These are phyloP conservation scores for Cataglyphis altisquamis DNA, from an alignment of 2,888 invertebrate species.

Conservation along the genomic window DNA sequence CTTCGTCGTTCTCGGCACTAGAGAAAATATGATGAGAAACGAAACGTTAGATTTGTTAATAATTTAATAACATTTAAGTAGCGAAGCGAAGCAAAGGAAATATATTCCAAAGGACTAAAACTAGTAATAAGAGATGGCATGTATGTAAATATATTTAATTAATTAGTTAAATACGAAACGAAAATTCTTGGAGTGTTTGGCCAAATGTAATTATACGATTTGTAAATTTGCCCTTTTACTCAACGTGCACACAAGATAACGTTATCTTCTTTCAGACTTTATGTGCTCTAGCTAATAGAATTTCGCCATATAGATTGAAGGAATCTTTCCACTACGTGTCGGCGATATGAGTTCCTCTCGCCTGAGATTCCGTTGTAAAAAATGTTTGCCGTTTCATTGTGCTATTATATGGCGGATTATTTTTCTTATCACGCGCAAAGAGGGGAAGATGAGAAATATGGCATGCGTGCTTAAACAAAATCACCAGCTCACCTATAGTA, in stretches of 20 bases:
- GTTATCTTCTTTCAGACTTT: slow-evolving; percentile 45
- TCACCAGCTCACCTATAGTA: slow-evolving; percentile 28
- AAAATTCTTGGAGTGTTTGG: slow-evolving; percentile 5
- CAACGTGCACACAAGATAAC: neutral
- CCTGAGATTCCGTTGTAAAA: slow-evolving; percentile 53
- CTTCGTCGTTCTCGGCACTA: neutral
- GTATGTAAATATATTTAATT: slow-evolving; percentile 35
- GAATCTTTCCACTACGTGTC: slow-evolving; percentile 59
- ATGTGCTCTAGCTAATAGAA: slow-evolving; percentile 62
- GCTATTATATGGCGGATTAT: slow-evolving; percentile 65
- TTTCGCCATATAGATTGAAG: slow-evolving; percentile 54
- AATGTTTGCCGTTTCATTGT: slow-evolving; percentile 41
- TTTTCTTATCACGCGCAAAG: slow-evolving; percentile 46
- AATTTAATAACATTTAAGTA: slow-evolving; percentile 16
- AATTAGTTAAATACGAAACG: slow-evolving; percentile 42
- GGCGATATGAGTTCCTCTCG: neutral
- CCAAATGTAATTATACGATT: slow-evolving; percentile 35
- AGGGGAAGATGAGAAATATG: slow-evolving; percentile 49
- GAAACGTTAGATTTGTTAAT: slow-evolving; percentile 22
- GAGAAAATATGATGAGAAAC: slow-evolving; percentile 10
- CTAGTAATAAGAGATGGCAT: neutral
- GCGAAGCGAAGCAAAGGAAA: neutral
- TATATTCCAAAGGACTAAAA: neutral
- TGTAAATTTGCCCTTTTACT: slow-evolving; percentile 33
- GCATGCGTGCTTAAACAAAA: slow-evolving; percentile 69